Evolutionary conservation across 2,113 vertebrate species (phyloP).

Genomic region (Chaenocephalus aceratus): DNA sequence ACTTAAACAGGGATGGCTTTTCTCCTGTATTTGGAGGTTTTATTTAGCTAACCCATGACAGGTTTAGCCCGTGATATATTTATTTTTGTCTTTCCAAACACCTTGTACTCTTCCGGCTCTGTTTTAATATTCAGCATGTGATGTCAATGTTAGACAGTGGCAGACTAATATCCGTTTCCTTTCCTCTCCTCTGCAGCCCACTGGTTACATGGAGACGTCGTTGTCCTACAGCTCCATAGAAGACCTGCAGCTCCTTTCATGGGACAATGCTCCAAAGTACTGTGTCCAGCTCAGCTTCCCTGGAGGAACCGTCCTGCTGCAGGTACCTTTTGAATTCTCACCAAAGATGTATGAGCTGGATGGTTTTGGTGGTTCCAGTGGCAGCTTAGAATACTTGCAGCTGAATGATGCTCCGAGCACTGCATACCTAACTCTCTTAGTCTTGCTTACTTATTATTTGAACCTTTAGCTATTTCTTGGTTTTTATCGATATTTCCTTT

Average conservation of each 20-base stretch:
- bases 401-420: no score
- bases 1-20: not conserved
- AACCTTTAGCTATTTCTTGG: no score
- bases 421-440: no score
- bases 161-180: slow-evolving; percentile 35
- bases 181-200: slow-evolving; percentile 86
- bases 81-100: slow-evolving; percentile 59
- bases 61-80: slow-evolving; percentile 49
- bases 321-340: slow-evolving; percentile 84
- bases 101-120: not conserved
- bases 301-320: slow-evolving; percentile 94
- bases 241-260: slow-evolving; percentile 97
- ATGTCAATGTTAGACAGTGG: slow-evolving; percentile 43
- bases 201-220: slow-evolving; percentile 97
- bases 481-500: no score
- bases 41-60: slow-evolving; percentile 55
- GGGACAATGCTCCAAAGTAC: slow-evolving; percentile 99
- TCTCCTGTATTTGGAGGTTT: slow-evolving; percentile 22
- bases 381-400: no score
- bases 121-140: slow-evolving; percentile 52
- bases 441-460: no score
- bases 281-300: slow-evolving; percentile 99
- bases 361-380: no score
- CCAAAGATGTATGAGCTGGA: no score
- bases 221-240: slow-evolving; percentile 98